Evolutionary conservation across 2,888 invertebrate species (phyloP), one percentile per base, ranked within the genome.

Genomic region (Andrena minutula): DNA sequence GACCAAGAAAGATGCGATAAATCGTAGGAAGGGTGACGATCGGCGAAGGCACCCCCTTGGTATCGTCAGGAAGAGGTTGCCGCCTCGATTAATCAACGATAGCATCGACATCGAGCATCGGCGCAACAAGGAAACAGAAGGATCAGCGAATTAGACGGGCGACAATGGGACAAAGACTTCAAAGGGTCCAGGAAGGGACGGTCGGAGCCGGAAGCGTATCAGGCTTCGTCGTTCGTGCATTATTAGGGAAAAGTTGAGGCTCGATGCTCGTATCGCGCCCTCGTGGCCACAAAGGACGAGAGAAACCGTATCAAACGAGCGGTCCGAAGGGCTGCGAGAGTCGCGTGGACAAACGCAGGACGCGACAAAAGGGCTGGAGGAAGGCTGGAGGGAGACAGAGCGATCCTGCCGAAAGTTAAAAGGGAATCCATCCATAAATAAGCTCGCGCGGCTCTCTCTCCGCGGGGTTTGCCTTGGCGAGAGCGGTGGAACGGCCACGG

Each of bases 361-460:
- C n/a, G 69, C 51, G 77, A 83, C 79, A 82, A 84, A 71, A 68
- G 47, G 53, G 8, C 32, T 32, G 12, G 73, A 12, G 58, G 35
- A 30, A 63, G 47, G 74, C 53, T n/a, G 58, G 69, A 74, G 28
- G 70, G 70, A 64, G 74, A 71, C 58, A 58, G 76, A 75, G 47
- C 64, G 75, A 86, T 83, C 75, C 86, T 89, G 87, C 89, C 89
- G 86, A 91, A 92, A 93, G 92, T 92, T 92, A 91, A 93, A 93
- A 93, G 91, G 88, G 93, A 93, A 93, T 93, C 89, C 93, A 93
- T 93, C 93, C 92, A 93, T 93, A 93, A 93, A 92, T 92, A 93
- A 92, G 91, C 89, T 88, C 83, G 83, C 47, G 60, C 28, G 49
- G 41, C 41, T 41, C 23, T 56, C 82, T 83, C 82, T 76, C 73